These are phyloP conservation scores for Limonius californicus DNA, from an alignment of 1,140 invertebrate genomes.

Conservation along the genomic window DNA sequence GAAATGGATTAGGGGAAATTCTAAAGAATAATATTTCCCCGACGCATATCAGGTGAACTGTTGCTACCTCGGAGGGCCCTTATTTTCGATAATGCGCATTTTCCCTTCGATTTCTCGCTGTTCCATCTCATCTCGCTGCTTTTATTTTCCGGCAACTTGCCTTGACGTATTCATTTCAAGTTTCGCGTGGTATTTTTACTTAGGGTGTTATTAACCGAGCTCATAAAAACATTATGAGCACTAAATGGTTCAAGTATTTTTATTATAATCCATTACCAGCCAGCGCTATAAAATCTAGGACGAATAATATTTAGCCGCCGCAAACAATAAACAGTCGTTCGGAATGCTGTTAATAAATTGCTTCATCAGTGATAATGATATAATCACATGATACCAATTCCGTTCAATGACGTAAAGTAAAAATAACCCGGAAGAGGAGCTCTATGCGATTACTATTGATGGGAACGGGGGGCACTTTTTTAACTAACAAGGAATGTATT, in stretches of 20 bases:
- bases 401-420: background rate
- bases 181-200: background rate
- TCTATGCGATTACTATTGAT: background rate
- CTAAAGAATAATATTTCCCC: conserved; percentile 15
- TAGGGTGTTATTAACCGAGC: too few relatives aligned
- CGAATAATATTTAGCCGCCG: too few relatives aligned
- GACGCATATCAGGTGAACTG: conserved; percentile 15
- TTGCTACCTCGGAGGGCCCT: background rate
- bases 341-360: conserved; percentile 1
- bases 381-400: background rate
- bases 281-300: background rate
- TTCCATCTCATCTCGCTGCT: background rate
- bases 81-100: conserved; percentile 7
- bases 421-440: background rate
- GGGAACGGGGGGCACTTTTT: conserved; percentile 26
- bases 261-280: background rate
- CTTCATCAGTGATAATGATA: background rate
- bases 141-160: background rate
- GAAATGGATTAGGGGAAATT: conserved; percentile 21
- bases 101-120: background rate
- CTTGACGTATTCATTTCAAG: background rate
- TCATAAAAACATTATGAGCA: background rate
- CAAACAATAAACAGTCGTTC: background rate
- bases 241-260: too few relatives aligned
- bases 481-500: conserved; percentile 35